Evolutionary conservation across 64 coral and sea anemone species (phyloP).

Genomic region (Montipora efflorescens): DNA sequence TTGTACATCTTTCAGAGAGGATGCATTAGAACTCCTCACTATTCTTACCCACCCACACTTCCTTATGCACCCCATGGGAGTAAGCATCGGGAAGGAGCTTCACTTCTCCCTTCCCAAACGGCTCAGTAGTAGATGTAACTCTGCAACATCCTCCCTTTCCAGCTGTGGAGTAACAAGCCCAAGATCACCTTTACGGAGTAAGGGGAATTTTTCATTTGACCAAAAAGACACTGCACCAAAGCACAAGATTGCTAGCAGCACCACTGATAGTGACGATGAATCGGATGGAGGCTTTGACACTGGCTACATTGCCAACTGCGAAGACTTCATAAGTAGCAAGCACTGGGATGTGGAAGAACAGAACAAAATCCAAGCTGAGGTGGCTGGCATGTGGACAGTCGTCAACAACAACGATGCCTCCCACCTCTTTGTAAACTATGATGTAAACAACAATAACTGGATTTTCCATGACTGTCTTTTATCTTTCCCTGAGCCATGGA

Average conservation of each 20-base stretch:
- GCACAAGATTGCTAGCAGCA: slow-evolving; percentile 48
- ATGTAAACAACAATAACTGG: slow-evolving; percentile 59
- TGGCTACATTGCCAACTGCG: slow-evolving; percentile 87
- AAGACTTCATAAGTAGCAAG: slow-evolving; percentile 90
- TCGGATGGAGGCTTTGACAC: slow-evolving; percentile 78
- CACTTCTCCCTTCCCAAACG: slow-evolving; percentile 5
- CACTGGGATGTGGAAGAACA: slow-evolving; percentile 97
- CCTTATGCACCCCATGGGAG: slow-evolving; percentile 91
- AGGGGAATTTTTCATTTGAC: slow-evolving; percentile 33
- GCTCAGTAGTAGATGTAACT: slow-evolving; percentile 16
- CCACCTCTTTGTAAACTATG: slow-evolving; percentile 71
- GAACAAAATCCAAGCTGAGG: slow-evolving; percentile 87
- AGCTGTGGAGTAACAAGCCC: slow-evolving; percentile 37
- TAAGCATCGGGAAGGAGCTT: slow-evolving; percentile 18
- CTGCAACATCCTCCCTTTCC: slow-evolving; percentile 10
- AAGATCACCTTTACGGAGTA: slow-evolving; percentile 29
- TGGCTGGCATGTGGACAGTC: slow-evolving; percentile 77
- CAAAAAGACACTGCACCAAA: neutral
- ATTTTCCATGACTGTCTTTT: slow-evolving; percentile 32
- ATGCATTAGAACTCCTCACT: slow-evolving; percentile 82
- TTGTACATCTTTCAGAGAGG: slow-evolving; percentile 69
- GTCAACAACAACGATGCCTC: slow-evolving; percentile 41
- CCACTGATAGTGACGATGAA: slow-evolving; percentile 85
- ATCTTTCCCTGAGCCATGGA: slow-evolving; percentile 7
- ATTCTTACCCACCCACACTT: slow-evolving; percentile 90